Percentiles rank a stretch among this genome's conserved stretches.
Conservation (phyloP, 2,797 vertebrate genomes). For the Scyliorhinus canicula region DNA sequence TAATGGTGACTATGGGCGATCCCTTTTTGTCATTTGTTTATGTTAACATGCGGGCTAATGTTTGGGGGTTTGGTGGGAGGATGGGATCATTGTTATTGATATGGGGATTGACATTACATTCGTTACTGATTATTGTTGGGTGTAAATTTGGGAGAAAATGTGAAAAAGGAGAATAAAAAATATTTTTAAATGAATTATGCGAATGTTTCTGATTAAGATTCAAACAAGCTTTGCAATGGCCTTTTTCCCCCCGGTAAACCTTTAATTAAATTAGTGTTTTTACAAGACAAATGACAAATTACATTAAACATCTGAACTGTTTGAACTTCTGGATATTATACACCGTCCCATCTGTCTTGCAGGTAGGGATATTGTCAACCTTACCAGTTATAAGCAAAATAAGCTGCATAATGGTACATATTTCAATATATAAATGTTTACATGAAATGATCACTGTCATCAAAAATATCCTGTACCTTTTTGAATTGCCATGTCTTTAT, state of each 20-base stretch:
- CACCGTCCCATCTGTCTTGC: conserved; percentile 67
- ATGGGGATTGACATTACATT: no score
- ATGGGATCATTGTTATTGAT: no score
- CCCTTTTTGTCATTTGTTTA: no score
- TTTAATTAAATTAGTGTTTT: conserved; percentile 80
- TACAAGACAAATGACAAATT: conserved; percentile 81
- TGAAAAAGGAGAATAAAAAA: no score
- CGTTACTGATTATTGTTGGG: no score
- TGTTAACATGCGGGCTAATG: no score
- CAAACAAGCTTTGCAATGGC: neutral
- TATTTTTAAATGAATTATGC: no score
- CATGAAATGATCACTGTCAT: conserved; percentile 61
- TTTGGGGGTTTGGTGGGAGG: no score
- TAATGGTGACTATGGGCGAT: no score
- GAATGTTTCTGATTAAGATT: neutral
- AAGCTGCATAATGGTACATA: conserved; percentile 73
- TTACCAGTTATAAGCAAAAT: conserved; percentile 73
- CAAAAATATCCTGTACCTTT: neutral
- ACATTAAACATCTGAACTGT: conserved; percentile 73
- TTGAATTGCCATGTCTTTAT: neutral
- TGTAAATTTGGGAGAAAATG: no score
- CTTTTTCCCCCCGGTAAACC: conserved; percentile 72
- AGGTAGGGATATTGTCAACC: conserved; percentile 66
- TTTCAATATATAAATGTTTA: conserved; percentile 78
- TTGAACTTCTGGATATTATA: conserved; percentile 70